Conservation (phyloP, 2,888 invertebrate genomes). For the Sinhomidia bicolor region DNA sequence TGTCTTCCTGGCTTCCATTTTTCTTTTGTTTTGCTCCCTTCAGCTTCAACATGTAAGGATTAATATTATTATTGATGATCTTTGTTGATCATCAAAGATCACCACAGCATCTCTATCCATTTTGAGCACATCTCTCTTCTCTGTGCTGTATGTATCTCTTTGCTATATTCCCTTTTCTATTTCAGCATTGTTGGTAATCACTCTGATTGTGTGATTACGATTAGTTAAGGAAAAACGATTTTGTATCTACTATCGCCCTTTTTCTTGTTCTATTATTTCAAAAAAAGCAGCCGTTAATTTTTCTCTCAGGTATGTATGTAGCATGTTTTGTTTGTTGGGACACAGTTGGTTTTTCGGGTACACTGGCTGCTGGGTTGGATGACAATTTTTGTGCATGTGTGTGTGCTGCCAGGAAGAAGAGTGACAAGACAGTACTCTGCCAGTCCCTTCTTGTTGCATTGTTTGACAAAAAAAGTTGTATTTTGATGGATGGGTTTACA, state of each 20-base stretch:
- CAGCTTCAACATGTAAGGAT: constrained; percentile 38
- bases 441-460: constrained; percentile 34
- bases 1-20: constrained; percentile 25
- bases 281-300: constrained; percentile 65
- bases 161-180: no score
- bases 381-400: constrained; percentile 1
- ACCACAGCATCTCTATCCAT: neutral
- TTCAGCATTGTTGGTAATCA: neutral
- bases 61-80: constrained; percentile 60
- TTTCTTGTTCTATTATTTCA: constrained; percentile 47
- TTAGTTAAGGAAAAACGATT: neutral
- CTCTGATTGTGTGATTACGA: neutral
- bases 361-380: no score
- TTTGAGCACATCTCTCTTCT: no score
- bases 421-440: constrained; percentile 23
- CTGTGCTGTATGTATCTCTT: neutral
- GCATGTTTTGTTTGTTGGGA: neutral
- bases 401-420: constrained; percentile 8
- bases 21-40: constrained; percentile 51
- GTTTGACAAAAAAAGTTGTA: constrained; percentile 56
- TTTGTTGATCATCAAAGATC: constrained; percentile 20
- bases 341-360: no score
- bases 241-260: neutral
- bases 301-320: neutral
- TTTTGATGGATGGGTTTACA: constrained; percentile 63